These are phyloP conservation scores for Crepidodera aurea DNA, from an alignment of 2,888 invertebrate genomes.

Conservation along the genomic window DNA sequence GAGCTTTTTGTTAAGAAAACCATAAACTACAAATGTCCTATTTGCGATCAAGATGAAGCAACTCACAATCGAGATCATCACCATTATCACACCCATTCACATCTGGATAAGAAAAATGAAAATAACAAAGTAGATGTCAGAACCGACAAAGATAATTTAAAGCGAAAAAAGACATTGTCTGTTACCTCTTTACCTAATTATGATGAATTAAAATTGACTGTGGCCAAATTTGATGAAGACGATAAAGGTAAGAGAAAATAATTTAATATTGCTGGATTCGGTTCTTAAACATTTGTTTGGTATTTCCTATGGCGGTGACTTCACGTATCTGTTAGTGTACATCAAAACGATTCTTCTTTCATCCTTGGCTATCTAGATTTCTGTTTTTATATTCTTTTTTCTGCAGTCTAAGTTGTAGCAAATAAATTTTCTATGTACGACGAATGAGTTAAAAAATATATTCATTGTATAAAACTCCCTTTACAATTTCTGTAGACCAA, in stretches of 20 bases:
- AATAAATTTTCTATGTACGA: too few species aligned
- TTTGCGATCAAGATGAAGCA: conserved; percentile 54
- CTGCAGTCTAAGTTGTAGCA: too few species aligned
- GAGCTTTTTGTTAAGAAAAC: conserved; percentile 57
- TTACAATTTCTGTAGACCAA: too few species aligned
- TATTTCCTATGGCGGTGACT: too few species aligned
- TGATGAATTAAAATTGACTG: conserved; percentile 60
- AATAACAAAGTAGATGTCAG: conserved; percentile 37
- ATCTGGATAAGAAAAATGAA: conserved; percentile 31
- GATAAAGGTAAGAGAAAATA: conserved; percentile 43
- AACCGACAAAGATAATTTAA: conserved; percentile 46
- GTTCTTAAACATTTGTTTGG: too few species aligned
- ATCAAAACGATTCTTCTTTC: too few species aligned
- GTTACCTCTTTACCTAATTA: conserved; percentile 66
- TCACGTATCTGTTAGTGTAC: too few species aligned
- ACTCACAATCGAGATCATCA: conserved; percentile 52
- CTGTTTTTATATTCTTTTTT: too few species aligned
- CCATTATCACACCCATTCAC: conserved; percentile 43
- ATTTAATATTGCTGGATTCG: too few species aligned
- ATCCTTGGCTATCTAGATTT: too few species aligned
- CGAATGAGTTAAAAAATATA: too few species aligned
- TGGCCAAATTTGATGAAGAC: conserved; percentile 52
- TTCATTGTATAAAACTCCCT: too few species aligned
- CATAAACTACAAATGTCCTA: conserved; percentile 58
- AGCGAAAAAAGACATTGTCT: conserved; percentile 62